Conservation (phyloP, 1,140 invertebrate species). For the Orchestia grillus region DNA sequence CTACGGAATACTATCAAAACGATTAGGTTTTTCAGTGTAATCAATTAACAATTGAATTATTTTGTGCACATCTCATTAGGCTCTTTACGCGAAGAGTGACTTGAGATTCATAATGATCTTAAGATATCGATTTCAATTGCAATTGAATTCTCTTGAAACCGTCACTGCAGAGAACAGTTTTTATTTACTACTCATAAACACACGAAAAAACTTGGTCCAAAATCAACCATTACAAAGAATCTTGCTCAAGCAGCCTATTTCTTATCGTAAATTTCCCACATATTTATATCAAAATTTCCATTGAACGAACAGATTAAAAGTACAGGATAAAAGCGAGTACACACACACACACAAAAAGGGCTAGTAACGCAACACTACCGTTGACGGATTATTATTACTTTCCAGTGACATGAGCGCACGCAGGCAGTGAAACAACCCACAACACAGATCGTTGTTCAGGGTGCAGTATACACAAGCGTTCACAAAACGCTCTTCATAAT, state of each 20-base stretch:
- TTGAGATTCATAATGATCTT: not conserved
- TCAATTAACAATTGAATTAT: not conserved
- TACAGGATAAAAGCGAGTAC: not conserved
- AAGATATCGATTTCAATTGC: not conserved
- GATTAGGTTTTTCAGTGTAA: not conserved
- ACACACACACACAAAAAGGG: no score
- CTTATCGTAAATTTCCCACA: not conserved
- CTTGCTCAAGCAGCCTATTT: not conserved
- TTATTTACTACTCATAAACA: not conserved
- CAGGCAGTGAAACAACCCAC: not conserved
- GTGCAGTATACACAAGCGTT: not conserved
- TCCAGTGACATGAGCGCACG: not conserved
- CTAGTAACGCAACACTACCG: not conserved
- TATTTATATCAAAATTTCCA: not conserved
- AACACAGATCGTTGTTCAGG: slow-evolving; percentile 26
- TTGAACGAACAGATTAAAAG: not conserved
- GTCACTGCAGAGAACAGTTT: not conserved
- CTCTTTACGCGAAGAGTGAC: not conserved
- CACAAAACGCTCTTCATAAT: not conserved
- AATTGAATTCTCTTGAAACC: not conserved
- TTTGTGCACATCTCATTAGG: not conserved
- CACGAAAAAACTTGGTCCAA: not conserved
- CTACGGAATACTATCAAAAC: not conserved
- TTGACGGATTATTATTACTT: not conserved
- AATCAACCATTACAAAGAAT: not conserved